Conservation (phyloP, 2,113 vertebrate genomes). For the Nycticryphes semicollaris region DNA sequence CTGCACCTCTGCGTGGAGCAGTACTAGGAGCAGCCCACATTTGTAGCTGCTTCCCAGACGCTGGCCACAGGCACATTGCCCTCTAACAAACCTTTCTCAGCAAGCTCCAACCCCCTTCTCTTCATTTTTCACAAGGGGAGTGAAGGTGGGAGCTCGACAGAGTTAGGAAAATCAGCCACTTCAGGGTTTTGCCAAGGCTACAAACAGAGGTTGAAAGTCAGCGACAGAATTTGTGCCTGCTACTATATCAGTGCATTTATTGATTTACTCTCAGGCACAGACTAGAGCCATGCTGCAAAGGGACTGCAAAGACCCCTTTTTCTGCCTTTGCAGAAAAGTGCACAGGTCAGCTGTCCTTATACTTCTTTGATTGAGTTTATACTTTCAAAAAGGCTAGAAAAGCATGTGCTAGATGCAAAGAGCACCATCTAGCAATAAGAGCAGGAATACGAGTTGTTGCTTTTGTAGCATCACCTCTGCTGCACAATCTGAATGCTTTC, state of each 20-base stretch:
- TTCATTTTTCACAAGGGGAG: background rate
- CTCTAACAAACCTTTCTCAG: background rate
- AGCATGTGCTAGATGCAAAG: background rate
- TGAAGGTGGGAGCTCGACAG: fast-evolving
- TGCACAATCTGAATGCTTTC: background rate
- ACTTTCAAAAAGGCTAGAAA: background rate
- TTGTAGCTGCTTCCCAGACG: background rate
- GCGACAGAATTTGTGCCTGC: background rate
- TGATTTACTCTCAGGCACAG: background rate
- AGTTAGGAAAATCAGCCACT: background rate
- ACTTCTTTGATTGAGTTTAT: background rate
- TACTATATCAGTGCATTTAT: background rate
- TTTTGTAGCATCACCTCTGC: background rate
- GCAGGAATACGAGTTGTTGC: background rate
- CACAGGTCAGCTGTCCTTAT: background rate
- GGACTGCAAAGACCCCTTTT: background rate
- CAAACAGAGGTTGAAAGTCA: background rate
- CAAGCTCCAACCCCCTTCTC: background rate
- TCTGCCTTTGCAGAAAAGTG: background rate
- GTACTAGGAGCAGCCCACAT: fast-evolving
- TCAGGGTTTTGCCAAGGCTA: background rate
- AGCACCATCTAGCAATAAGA: background rate
- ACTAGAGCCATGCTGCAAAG: background rate
- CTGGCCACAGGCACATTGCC: background rate
- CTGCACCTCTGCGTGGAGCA: fast-evolving